Conservation (phyloP, 2,797 vertebrate genomes). For the Myioborus melanocephalus region DNA sequence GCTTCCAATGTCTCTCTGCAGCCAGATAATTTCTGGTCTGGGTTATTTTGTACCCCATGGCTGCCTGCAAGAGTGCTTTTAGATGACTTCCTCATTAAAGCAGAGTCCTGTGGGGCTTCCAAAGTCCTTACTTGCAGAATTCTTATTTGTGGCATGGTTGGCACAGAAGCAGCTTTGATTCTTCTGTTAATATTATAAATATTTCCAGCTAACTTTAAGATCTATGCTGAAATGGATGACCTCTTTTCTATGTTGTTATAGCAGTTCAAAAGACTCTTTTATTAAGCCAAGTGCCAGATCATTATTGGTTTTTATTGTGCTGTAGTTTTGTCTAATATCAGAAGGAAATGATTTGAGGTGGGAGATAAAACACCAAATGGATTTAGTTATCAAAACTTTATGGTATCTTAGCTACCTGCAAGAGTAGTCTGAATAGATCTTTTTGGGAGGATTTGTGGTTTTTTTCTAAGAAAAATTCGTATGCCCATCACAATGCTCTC, state of each 20-base stretch:
- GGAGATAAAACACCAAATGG: conserved; percentile 45
- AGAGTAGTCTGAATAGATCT: not conserved
- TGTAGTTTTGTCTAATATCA: conserved; percentile 38
- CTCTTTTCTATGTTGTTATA: conserved; percentile 18
- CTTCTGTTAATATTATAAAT: conserved; percentile 37
- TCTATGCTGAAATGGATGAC: conserved; percentile 17
- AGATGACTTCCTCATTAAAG: conserved; percentile 16
- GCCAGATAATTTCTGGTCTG: not conserved
- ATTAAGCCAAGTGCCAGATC: conserved; percentile 24
- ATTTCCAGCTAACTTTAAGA: conserved; percentile 61
- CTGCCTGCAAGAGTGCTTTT: not conserved
- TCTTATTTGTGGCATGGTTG: conserved; percentile 13
- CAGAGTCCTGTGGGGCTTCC: not conserved
- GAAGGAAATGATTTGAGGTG: conserved; percentile 16
- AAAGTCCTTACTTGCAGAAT: not conserved
- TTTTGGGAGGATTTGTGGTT: not conserved
- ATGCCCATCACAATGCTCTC: not conserved
- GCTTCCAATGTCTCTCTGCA: not conserved
- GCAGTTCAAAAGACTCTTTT: conserved; percentile 50
- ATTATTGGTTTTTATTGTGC: conserved; percentile 57
- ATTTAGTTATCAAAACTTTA: conserved; percentile 61
- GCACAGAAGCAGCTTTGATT: conserved; percentile 22
- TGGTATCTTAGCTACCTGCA: not conserved
- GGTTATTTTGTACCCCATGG: not conserved
- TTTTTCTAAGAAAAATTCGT: not conserved